Evolutionary conservation across 2,888 invertebrate species (phyloP).

Genomic region (Mythimna impura): DNA sequence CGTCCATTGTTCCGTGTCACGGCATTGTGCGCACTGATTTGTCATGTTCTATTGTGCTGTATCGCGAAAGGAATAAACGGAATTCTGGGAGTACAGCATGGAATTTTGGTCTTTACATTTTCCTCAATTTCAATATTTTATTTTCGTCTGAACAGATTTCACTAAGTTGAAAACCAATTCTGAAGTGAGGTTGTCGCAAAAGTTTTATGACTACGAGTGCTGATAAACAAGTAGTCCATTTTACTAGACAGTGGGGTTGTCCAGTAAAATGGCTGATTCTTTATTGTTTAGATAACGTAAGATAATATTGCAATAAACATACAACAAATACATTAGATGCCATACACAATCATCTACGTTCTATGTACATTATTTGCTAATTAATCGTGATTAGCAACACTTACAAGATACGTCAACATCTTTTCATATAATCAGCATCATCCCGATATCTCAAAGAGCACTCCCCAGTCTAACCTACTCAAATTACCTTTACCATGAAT

Average conservation of each 20-base stretch:
- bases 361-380: neutral
- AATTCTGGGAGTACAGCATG: conserved; percentile 5
- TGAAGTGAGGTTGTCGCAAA: neutral
- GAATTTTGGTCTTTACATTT: conserved; percentile 15
- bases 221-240: too few species aligned
- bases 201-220: neutral
- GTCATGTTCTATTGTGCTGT: conserved; percentile 41
- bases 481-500: conserved; percentile 45
- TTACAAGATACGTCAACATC: neutral
- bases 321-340: too few species aligned
- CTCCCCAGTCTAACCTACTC: conserved; percentile 18
- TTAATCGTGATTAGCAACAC: neutral
- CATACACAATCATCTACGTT: too few species aligned
- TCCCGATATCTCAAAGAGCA: conserved; percentile 11
- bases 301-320: too few species aligned
- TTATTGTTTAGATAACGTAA: too few species aligned
- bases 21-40: conserved; percentile 59
- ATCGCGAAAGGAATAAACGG: conserved; percentile 25
- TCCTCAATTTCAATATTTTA: conserved; percentile 14
- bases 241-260: too few species aligned
- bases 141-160: conserved; percentile 8
- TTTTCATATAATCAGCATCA: conserved; percentile 12
- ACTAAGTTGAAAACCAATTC: neutral
- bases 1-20: conserved; percentile 53
- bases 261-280: too few species aligned